Evolutionary conservation across 2,888 invertebrate genomes (phyloP).

Genomic region (Aporophyla lueneburgensis): DNA sequence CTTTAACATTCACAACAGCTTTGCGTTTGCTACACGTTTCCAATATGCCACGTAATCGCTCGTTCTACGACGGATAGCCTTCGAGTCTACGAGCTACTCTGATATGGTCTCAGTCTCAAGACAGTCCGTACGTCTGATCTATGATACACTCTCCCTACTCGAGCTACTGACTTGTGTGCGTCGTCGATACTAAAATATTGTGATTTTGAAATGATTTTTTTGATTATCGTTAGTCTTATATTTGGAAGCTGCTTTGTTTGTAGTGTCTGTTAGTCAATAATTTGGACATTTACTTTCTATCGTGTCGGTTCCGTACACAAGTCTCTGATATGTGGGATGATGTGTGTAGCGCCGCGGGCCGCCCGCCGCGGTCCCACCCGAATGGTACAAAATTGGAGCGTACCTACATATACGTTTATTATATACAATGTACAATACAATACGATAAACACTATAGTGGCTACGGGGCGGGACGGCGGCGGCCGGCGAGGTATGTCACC

Average conservation of each 20-base stretch:
- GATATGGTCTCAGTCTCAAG: conserved; percentile 91
- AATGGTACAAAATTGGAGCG: conserved; percentile 85
- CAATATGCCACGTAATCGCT: conserved; percentile 81
- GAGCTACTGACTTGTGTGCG: conserved; percentile 87
- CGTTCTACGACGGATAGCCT: conserved; percentile 88
- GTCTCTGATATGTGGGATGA: conserved; percentile 90
- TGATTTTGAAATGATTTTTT: conserved; percentile 27
- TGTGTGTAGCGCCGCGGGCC: conserved; percentile 87
- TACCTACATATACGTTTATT: conserved; percentile 87
- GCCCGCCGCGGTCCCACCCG: conserved; percentile 81
- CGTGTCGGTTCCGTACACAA: conserved; percentile 83
- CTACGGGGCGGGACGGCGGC: conserved; percentile 83
- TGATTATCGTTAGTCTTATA: conserved; percentile 53
- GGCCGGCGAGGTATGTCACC: conserved; percentile 78
- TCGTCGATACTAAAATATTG: conserved; percentile 74
- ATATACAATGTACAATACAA: conserved; percentile 90
- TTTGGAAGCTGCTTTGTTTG: conserved; percentile 55
- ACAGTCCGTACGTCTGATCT: conserved; percentile 88
- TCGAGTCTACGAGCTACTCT: conserved; percentile 86
- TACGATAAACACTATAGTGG: conserved; percentile 85
- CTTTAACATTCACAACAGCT: conserved; percentile 78
- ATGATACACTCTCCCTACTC: conserved; percentile 89
- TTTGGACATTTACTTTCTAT: conserved; percentile 39
- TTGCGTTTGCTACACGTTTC: conserved; percentile 72
- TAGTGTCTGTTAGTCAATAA: conserved; percentile 46